These are phyloP conservation scores for Gnatocerus cornutus DNA, from an alignment of 2,888 invertebrate genomes.

Conservation along the genomic window DNA sequence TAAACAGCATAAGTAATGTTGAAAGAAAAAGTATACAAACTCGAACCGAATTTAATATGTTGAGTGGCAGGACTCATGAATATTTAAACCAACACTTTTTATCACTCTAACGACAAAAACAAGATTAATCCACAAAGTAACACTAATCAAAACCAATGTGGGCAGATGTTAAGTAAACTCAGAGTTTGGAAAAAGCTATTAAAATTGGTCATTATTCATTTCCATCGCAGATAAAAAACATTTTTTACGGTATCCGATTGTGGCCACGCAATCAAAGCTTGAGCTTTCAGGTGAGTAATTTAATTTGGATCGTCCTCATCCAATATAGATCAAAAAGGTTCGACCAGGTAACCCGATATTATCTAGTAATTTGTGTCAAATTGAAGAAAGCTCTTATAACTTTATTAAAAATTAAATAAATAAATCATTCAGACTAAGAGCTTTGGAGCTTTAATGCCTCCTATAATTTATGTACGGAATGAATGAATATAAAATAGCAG, in stretches of 20 bases:
- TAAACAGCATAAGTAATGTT: conserved; percentile 53
- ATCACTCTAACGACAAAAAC: conserved; percentile 44
- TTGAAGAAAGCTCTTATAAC: conserved; percentile 35
- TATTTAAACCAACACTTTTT: conserved; percentile 46
- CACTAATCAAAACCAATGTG: conserved; percentile 1
- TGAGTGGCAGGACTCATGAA: conserved; percentile 51
- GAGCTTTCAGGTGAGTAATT: conserved; percentile 34
- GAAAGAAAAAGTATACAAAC: conserved; percentile 50
- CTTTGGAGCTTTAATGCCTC: conserved; percentile 31
- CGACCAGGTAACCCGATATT: conserved; percentile 21
- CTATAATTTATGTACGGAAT: conserved; percentile 45
- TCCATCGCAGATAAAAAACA: conserved; percentile 1
- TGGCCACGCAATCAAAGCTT: conserved; percentile 33
- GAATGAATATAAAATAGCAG: conserved; percentile 42
- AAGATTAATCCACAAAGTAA: conserved; percentile 41
- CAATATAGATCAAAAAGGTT: conserved; percentile 42
- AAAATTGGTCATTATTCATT: conserved; percentile 30
- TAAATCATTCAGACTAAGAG: conserved; percentile 39
- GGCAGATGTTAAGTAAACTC: conserved; percentile 24
- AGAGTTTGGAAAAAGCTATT: conserved; percentile 3
- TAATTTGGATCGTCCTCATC: conserved; percentile 37
- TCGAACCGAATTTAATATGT: conserved; percentile 52
- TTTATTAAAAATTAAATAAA: conserved; percentile 47
- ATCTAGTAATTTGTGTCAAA: conserved; percentile 45
- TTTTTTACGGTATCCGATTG: conserved; percentile 17